phyloP scores from a whole-genome alignment of 2,113 vertebrate species.

The Calidris pugnax region DNA sequence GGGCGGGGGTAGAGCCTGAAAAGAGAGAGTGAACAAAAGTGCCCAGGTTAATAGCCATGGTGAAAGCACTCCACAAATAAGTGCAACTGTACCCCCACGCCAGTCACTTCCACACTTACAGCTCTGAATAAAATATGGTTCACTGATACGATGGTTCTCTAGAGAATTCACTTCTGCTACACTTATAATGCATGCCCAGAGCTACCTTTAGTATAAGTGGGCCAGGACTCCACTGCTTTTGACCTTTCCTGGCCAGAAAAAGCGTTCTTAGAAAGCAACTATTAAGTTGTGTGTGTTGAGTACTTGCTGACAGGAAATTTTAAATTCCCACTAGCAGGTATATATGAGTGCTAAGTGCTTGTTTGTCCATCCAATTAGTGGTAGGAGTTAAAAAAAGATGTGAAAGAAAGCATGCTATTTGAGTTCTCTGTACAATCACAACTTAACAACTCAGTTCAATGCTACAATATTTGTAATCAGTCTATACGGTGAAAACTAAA shows the following conservation, averaged over 20 bases:
- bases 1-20: not conserved
- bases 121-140: not conserved
- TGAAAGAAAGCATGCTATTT: not conserved
- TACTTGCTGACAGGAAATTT: not conserved
- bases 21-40: not conserved
- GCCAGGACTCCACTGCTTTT: not conserved
- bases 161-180: not conserved
- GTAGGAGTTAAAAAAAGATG: not conserved
- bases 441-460: not conserved
- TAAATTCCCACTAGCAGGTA: not conserved
- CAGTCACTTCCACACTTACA: not conserved
- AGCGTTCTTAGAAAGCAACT: not conserved
- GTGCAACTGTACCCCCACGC: not conserved
- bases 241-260: not conserved
- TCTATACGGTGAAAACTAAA: not conserved
- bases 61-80: not conserved
- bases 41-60: not conserved
- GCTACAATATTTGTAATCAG: slow-evolving; percentile 21
- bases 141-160: not conserved
- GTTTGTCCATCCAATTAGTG: not conserved
- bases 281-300: not conserved
- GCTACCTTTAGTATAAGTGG: not conserved
- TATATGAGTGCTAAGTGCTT: not conserved
- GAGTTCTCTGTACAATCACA: not conserved
- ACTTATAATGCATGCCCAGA: not conserved